Conservation (phyloP, 1,140 invertebrate species). For the Ips nitidus region DNA sequence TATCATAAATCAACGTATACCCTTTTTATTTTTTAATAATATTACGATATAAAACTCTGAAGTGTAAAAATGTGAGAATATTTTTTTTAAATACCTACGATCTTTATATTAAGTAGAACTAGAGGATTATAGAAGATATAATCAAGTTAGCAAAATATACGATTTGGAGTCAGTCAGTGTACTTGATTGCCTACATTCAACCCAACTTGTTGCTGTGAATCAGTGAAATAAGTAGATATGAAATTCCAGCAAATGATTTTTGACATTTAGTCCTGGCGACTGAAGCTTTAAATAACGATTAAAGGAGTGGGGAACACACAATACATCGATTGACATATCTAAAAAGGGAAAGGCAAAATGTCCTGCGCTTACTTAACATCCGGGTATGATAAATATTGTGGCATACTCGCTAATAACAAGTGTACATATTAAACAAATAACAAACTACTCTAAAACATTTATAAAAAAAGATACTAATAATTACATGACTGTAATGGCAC, state of each 20-base stretch:
- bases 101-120: too few species aligned
- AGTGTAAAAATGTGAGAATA: too few species aligned
- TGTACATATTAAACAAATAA: slow-evolving; percentile 53
- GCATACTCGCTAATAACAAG: slow-evolving; percentile 52
- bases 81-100: too few species aligned
- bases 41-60: too few species aligned
- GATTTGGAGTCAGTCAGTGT: too few species aligned
- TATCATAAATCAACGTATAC: too few species aligned
- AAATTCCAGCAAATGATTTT: slow-evolving; percentile 2
- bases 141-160: too few species aligned
- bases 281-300: too few species aligned
- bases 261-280: background rate
- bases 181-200: too few species aligned
- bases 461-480: slow-evolving; percentile 50
- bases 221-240: background rate
- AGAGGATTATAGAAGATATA: too few species aligned
- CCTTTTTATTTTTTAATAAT: too few species aligned
- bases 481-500: slow-evolving; percentile 53
- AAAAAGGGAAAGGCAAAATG: slow-evolving; percentile 13
- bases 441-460: slow-evolving; percentile 51
- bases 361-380: background rate
- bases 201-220: too few species aligned
- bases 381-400: slow-evolving; percentile 37
- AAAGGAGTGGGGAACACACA: background rate
- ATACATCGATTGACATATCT: slow-evolving; percentile 10